Conservation (phyloP, 2,888 invertebrate species). For the Rhaphigaster nebulosa region DNA sequence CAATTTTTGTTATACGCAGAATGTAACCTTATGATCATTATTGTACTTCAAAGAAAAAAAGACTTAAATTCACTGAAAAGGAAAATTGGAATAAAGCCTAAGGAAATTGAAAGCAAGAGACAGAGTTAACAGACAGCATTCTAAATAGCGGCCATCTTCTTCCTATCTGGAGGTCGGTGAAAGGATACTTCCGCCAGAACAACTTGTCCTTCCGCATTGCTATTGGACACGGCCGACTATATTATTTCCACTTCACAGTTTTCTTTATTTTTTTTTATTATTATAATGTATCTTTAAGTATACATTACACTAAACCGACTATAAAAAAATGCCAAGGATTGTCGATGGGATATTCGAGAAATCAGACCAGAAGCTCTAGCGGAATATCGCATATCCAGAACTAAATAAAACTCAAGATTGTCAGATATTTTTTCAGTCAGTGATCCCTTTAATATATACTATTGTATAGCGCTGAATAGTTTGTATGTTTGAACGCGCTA, state of each 20-base stretch:
- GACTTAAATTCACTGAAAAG: neutral
- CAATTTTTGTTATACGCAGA: too few relatives aligned
- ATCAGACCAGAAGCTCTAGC: neutral
- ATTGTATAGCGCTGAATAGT: too few relatives aligned
- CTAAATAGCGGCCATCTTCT: constrained; percentile 21
- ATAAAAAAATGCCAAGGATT: neutral
- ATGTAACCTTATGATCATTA: too few relatives aligned
- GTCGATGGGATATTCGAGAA: neutral
- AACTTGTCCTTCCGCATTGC: neutral
- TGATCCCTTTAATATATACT: too few relatives aligned
- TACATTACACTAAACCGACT: neutral
- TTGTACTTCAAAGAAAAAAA: too few relatives aligned
- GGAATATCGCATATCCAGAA: too few relatives aligned
- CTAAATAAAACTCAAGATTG: neutral
- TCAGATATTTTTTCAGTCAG: too few relatives aligned
- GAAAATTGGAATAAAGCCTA: neutral
- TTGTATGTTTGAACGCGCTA: too few relatives aligned
- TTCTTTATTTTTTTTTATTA: too few relatives aligned
- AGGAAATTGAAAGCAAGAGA: neutral
- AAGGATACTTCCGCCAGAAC: neutral
- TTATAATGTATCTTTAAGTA: neutral
- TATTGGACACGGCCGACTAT: neutral
- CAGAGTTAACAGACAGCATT: neutral
- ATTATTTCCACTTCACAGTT: neutral
- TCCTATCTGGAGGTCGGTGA: constrained; percentile 26